Percentiles rank a stretch among this genome's conserved stretches.
Evolutionary conservation across 2,888 invertebrate species (phyloP).

Genomic region (Frankliniella intonsa): DNA sequence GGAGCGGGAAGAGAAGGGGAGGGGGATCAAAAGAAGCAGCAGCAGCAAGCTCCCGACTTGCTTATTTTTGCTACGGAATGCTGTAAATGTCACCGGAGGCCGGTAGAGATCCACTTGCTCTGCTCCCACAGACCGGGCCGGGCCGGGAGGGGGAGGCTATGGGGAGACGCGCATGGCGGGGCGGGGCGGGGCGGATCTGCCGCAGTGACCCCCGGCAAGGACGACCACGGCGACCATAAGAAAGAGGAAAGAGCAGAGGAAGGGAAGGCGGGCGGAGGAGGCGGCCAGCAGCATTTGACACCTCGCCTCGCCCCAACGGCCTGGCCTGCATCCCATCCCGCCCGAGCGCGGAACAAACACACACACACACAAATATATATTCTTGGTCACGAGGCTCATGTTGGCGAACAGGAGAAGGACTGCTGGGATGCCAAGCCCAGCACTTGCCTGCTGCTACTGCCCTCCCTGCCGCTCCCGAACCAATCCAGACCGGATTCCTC

Average conservation of each 20-base stretch:
- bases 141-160: neutral
- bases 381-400: too few species aligned
- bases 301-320: too few species aligned
- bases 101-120: conserved; percentile 1
- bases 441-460: neutral
- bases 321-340: too few species aligned
- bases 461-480: too few species aligned
- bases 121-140: conserved; percentile 1
- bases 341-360: neutral
- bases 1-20: neutral
- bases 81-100: conserved; percentile 24
- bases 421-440: neutral
- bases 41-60: neutral
- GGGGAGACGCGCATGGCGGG: neutral
- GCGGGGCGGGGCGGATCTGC: neutral
- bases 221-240: neutral
- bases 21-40: neutral
- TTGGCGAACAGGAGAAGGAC: too few species aligned
- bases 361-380: too few species aligned
- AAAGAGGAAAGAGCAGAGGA: neutral
- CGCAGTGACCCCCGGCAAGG: neutral
- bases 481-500: too few species aligned
- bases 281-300: too few species aligned
- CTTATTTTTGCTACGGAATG: conserved; percentile 22
- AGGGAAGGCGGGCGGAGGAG: neutral